phyloP scores from a whole-genome alignment of 2,888 invertebrate species.

The Falcaria lacertinaria region DNA sequence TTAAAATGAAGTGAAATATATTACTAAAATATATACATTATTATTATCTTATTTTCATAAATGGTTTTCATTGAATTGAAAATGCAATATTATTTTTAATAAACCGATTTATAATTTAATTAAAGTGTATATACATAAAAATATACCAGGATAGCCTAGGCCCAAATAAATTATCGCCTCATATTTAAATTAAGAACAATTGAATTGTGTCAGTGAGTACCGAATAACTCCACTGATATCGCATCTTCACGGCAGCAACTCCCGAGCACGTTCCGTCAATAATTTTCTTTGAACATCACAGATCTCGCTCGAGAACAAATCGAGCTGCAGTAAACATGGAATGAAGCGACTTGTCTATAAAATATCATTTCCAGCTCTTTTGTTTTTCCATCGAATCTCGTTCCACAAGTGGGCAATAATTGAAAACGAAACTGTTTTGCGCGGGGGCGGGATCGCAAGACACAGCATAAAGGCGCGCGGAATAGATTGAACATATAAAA shows the following conservation, averaged over 20 bases:
- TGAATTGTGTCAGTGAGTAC: slow-evolving; percentile 35
- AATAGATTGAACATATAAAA: slow-evolving; percentile 80
- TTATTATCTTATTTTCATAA: no score
- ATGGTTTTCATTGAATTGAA: no score
- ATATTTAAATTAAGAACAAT: slow-evolving; percentile 41
- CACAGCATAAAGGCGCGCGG: slow-evolving; percentile 74
- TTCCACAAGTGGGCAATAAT: slow-evolving; percentile 80
- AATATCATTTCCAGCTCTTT: slow-evolving; percentile 76
- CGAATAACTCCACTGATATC: slow-evolving; percentile 39
- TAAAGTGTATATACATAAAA: no score
- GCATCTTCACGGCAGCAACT: slow-evolving; percentile 42
- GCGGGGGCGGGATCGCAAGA: slow-evolving; percentile 69
- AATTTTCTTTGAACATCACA: slow-evolving; percentile 74
- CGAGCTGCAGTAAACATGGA: slow-evolving; percentile 73
- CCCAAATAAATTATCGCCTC: no score
- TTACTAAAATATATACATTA: no score
- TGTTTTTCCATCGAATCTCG: slow-evolving; percentile 72
- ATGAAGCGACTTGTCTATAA: slow-evolving; percentile 73
- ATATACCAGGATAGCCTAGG: no score
- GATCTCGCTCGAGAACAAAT: slow-evolving; percentile 71
- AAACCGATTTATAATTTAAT: no score
- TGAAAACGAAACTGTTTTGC: slow-evolving; percentile 77
- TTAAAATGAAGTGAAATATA: no score
- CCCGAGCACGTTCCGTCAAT: slow-evolving; percentile 74
- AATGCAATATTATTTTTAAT: no score